These are phyloP conservation scores for Xyrauchen texanus DNA, from an alignment of 2,113 vertebrate genomes.

Conservation along the genomic window DNA sequence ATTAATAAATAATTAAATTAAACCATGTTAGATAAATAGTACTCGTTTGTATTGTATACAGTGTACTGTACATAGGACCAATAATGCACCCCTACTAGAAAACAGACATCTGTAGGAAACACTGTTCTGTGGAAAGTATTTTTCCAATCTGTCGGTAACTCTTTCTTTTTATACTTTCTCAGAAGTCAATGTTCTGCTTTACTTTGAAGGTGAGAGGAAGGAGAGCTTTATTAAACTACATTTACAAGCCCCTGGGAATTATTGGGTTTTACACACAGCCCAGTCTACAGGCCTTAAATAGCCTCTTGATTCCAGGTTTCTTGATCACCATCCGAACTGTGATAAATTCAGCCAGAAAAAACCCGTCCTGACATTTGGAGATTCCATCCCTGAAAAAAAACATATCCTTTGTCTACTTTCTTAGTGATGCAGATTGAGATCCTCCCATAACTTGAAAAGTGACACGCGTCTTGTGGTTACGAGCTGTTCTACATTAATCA, in stretches of 20 bases:
- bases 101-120: no score
- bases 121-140: background rate
- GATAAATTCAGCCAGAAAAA: no score
- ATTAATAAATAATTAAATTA: no score
- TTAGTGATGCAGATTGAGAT: slow-evolving; percentile 42
- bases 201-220: slow-evolving; percentile 20
- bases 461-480: slow-evolving; percentile 62
- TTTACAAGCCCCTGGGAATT: slow-evolving; percentile 15
- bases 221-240: slow-evolving; percentile 8
- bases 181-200: slow-evolving; percentile 33
- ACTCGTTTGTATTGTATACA: no score
- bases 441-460: slow-evolving; percentile 63
- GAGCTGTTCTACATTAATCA: slow-evolving; percentile 65
- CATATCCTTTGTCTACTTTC: slow-evolving; percentile 31
- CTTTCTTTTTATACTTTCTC: no score
- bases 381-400: slow-evolving; percentile 40
- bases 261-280: slow-evolving; percentile 19
- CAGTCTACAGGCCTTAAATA: slow-evolving; percentile 3
- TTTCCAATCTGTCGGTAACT: no score
- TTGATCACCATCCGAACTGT: no score
- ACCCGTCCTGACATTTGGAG: no score
- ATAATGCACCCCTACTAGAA: no score
- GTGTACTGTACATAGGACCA: no score
- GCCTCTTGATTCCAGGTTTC: background rate
- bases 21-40: no score